These are phyloP conservation scores for Drosophila baimaii DNA, from an alignment of 1,140 invertebrate genomes.

Conservation along the genomic window DNA sequence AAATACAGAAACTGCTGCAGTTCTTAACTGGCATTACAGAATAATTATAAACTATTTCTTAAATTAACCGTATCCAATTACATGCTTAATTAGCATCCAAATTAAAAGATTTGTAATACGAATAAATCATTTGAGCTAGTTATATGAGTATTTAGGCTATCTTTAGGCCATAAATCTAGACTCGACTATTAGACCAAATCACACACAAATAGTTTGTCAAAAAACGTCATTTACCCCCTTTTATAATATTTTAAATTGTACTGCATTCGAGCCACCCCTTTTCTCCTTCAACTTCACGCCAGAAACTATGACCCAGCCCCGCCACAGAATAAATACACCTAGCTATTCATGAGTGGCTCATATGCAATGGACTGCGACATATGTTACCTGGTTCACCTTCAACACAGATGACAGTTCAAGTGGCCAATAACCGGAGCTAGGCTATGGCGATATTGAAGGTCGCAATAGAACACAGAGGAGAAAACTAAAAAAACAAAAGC, in stretches of 20 bases:
- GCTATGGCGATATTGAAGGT: constrained; percentile 49
- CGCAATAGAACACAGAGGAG: constrained; percentile 40
- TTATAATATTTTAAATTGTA: background rate
- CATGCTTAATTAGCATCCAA: background rate
- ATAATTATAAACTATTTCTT: too few relatives aligned
- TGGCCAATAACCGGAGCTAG: constrained; percentile 69
- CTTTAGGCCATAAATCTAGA: background rate
- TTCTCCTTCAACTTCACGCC: background rate
- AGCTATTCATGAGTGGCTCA: constrained; percentile 21
- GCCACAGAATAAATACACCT: constrained; percentile 14
- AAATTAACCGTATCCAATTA: background rate
- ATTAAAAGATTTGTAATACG: background rate
- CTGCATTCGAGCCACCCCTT: background rate
- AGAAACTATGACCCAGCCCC: constrained; percentile 5
- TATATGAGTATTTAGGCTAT: too few relatives aligned
- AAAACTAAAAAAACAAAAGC: constrained; percentile 1
- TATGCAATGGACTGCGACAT: constrained; percentile 37
- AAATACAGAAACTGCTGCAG: background rate
- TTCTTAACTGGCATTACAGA: background rate
- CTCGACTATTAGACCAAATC: background rate
- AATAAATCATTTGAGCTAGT: too few relatives aligned
- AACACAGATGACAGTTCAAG: constrained; percentile 34
- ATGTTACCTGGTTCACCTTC: constrained; percentile 69
- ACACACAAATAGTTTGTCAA: background rate
- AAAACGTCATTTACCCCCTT: background rate